These are phyloP conservation scores for Sitta europaea DNA, from an alignment of 2,113 vertebrate genomes.

Conservation along the genomic window DNA sequence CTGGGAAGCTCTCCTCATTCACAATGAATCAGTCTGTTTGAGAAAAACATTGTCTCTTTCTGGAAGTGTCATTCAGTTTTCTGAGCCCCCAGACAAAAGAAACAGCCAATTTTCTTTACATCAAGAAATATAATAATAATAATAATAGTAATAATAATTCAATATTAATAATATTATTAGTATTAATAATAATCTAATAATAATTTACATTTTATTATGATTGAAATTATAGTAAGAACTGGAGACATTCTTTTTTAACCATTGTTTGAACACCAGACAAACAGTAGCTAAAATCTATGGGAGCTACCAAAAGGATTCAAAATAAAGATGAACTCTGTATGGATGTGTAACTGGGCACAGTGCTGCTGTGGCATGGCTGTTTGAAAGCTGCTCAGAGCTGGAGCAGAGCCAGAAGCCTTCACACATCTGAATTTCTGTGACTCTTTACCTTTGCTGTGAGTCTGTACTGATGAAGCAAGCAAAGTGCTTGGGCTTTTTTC, in stretches of 20 bases:
- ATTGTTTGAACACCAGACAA: neutral
- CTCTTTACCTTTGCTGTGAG: neutral
- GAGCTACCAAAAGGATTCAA: neutral
- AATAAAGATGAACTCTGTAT: neutral
- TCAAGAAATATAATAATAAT: too few species aligned
- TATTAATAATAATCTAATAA: too few species aligned
- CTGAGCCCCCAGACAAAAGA: neutral
- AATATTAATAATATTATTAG: too few species aligned
- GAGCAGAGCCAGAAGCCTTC: neutral
- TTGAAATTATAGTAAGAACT: neutral
- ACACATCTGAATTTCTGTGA: neutral
- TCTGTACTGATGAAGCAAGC: neutral
- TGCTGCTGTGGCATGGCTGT: neutral
- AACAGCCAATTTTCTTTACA: neutral
- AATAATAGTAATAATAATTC: too few species aligned
- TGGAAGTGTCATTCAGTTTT: neutral
- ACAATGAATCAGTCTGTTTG: neutral
- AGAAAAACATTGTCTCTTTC: neutral
- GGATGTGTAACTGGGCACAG: neutral
- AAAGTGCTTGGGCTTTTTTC: accelerated
- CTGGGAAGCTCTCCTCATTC: neutral
- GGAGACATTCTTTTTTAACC: neutral
- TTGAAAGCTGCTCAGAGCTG: neutral
- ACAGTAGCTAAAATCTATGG: neutral
- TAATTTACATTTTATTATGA: neutral